Percentiles rank a stretch among this genome's conserved stretches.
Conservation (phyloP, 2,888 invertebrate genomes). For the Nemotelus pantherinus region DNA sequence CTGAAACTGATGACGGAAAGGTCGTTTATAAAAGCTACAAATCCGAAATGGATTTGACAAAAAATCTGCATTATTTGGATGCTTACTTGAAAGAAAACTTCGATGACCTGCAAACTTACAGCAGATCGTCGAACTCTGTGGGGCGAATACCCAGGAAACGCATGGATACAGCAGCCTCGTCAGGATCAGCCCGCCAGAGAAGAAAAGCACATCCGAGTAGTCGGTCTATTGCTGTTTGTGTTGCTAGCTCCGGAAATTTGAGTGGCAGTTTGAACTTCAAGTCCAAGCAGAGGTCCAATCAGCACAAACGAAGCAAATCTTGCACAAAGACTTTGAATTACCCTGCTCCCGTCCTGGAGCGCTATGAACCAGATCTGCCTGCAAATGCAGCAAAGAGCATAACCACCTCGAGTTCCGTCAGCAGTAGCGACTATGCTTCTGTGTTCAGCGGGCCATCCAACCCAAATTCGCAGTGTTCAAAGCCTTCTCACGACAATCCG, state of each 20-base stretch:
- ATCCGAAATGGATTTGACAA: conserved; percentile 64
- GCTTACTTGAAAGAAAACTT: conserved; percentile 64
- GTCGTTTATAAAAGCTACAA: conserved; percentile 64
- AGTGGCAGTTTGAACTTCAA: background rate
- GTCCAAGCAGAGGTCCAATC: conserved; percentile 19
- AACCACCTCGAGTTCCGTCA: conserved; percentile 61
- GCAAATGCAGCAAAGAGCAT: conserved; percentile 55
- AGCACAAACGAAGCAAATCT: conserved; percentile 60
- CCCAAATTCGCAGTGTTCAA: background rate
- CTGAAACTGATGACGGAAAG: conserved; percentile 37
- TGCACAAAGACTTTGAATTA: conserved; percentile 54
- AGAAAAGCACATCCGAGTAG: conserved; percentile 11
- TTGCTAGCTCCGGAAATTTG: background rate
- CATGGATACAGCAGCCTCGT: background rate
- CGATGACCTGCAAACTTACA: conserved; percentile 57
- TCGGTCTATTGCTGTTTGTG: background rate
- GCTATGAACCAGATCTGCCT: background rate
- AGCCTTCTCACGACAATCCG: background rate
- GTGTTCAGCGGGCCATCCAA: conserved; percentile 61
- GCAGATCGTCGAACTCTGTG: conserved; percentile 59
- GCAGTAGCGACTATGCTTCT: conserved; percentile 65
- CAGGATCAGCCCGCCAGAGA: conserved; percentile 53
- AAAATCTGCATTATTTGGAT: conserved; percentile 63
- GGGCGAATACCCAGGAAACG: conserved; percentile 54
- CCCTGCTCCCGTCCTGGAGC: background rate